phyloP scores from a whole-genome alignment of 2,888 invertebrate genomes.

The Gerris lacustris region DNA sequence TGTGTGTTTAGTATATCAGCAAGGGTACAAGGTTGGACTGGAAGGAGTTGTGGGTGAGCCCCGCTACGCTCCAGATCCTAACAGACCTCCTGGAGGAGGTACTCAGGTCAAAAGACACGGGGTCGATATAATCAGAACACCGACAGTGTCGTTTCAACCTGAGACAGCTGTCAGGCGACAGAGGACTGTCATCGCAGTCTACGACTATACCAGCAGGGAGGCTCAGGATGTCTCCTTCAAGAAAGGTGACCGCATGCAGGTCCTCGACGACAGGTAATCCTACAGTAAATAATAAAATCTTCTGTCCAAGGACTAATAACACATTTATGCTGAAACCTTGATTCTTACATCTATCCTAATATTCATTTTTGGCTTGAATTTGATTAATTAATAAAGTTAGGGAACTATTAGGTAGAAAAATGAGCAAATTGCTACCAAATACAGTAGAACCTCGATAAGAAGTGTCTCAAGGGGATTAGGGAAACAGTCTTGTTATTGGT shows the following conservation, averaged over 20 bases:
- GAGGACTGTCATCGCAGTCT: constrained; percentile 76
- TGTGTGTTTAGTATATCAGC: constrained; percentile 31
- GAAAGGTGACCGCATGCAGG: constrained; percentile 93
- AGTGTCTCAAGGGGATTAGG: too few relatives aligned
- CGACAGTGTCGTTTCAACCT: constrained; percentile 50
- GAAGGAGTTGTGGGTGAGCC: constrained; percentile 38
- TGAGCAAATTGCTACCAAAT: too few relatives aligned
- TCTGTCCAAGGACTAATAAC: too few relatives aligned
- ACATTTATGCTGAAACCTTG: too few relatives aligned
- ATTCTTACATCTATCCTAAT: too few relatives aligned
- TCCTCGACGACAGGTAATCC: constrained; percentile 64
- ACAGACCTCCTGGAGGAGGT: constrained; percentile 43
- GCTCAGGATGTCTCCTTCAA: constrained; percentile 90
- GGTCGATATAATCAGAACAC: constrained; percentile 64
- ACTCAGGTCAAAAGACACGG: constrained; percentile 43
- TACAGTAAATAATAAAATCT: neutral
- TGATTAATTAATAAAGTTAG: too few relatives aligned
- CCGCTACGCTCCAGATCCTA: constrained; percentile 68
- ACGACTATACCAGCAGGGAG: constrained; percentile 89
- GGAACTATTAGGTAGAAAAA: too few relatives aligned
- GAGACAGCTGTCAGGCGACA: constrained; percentile 8
- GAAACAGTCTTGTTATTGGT: too few relatives aligned
- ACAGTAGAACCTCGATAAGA: too few relatives aligned
- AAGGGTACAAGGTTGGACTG: constrained; percentile 36
- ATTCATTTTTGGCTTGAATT: too few relatives aligned